Conservation (phyloP, 2,888 invertebrate genomes). For the Scrobipalpa costella region DNA sequence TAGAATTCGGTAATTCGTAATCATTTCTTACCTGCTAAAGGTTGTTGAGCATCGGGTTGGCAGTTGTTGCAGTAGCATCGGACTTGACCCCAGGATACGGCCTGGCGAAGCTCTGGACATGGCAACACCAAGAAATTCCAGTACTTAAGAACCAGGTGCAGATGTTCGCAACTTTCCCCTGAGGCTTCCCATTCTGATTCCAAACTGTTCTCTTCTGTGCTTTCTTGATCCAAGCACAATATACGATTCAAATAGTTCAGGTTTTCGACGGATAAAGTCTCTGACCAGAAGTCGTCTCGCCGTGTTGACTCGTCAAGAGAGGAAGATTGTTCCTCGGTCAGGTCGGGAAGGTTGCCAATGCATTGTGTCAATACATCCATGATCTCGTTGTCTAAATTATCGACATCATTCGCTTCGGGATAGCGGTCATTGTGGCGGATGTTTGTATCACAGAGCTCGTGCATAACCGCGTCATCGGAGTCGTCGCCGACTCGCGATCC, state of each 20-base stretch:
- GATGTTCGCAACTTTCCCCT: constrained; percentile 63
- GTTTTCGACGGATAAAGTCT: constrained; percentile 56
- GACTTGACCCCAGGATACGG: constrained; percentile 66
- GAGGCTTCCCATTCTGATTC: constrained; percentile 63
- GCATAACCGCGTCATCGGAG: constrained; percentile 33
- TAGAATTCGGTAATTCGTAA: too few relatives aligned
- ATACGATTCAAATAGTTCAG: constrained; percentile 61
- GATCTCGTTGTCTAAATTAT: constrained; percentile 65
- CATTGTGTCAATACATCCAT: constrained; percentile 66
- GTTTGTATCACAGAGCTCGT: constrained; percentile 63
- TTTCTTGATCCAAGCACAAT: constrained; percentile 56
- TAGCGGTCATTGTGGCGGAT: constrained; percentile 72
- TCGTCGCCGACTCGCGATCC: constrained; percentile 47
- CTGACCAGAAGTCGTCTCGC: constrained; percentile 60
- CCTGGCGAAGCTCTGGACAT: constrained; percentile 62
- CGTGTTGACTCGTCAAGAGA: constrained; percentile 68
- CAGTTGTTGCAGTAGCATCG: constrained; percentile 64
- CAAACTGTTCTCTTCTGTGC: constrained; percentile 49
- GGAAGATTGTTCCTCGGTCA: constrained; percentile 68
- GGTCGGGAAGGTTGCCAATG: constrained; percentile 64
- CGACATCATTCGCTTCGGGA: constrained; percentile 67
- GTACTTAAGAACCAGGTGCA: constrained; percentile 65
- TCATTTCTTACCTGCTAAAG: constrained; percentile 53
- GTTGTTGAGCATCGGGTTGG: constrained; percentile 53
- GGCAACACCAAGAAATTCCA: constrained; percentile 64